A percentile compares a stretch with the other conserved stretches of the same genome.
phyloP scores from a whole-genome alignment of 2,888 invertebrate genomes.

The Drosophila colorata region DNA sequence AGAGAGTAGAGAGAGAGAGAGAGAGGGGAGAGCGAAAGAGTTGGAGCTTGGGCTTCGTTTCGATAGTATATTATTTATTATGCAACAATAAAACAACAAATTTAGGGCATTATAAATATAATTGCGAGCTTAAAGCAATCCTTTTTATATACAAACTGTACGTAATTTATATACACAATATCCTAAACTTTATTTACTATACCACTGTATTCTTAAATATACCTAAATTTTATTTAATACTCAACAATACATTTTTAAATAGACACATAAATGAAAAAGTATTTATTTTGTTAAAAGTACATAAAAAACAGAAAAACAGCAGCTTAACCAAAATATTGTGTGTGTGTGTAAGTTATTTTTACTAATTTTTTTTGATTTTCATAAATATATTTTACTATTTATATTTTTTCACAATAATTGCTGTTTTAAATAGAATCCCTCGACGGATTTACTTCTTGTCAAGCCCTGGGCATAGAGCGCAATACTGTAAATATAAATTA shows the following conservation, averaged over 20 bases:
- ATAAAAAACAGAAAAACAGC: not conserved
- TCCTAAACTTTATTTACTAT: too few species aligned
- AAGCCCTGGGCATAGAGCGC: constrained; percentile 13
- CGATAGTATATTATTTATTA: constrained; percentile 35
- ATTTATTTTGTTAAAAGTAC: too few species aligned
- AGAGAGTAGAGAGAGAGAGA: not conserved
- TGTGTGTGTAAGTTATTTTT: too few species aligned
- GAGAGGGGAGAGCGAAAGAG: not conserved
- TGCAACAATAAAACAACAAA: constrained; percentile 15
- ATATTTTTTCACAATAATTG: not conserved
- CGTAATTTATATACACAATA: too few species aligned
- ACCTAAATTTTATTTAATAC: too few species aligned
- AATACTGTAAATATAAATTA: constrained; percentile 50
- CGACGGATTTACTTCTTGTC: not conserved
- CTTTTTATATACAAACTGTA: too few species aligned
- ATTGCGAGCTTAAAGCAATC: too few species aligned
- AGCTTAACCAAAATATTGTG: not conserved
- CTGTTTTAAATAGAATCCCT: not conserved
- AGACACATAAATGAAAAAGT: too few species aligned
- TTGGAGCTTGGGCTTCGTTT: constrained; percentile 2
- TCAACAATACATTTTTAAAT: too few species aligned
- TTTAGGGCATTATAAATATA: too few species aligned
- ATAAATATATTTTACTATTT: constrained; percentile 10
- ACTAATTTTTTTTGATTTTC: not conserved
- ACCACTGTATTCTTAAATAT: too few species aligned